A percentile compares a stretch with the other conserved stretches of the same genome.
Conservation (phyloP, 2,113 vertebrate genomes). For the Tragulus kanchil region DNA sequence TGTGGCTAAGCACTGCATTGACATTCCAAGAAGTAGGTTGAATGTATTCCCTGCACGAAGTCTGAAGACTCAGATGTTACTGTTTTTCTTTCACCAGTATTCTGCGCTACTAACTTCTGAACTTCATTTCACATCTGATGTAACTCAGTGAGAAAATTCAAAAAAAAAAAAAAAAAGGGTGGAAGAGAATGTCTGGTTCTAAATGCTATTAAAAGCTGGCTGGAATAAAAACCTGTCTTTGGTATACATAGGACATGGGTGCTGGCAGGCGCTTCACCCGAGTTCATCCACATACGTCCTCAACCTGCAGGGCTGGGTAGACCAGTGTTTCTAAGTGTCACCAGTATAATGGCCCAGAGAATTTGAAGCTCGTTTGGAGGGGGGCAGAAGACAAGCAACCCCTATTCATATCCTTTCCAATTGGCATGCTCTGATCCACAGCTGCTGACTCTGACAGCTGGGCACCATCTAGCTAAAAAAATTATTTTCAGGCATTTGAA, state of each 20-base stretch:
- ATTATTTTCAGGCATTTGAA: constrained; percentile 46
- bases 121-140: constrained; percentile 78
- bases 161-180: background rate
- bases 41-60: constrained; percentile 67
- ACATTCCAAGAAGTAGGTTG: constrained; percentile 83
- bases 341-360: background rate
- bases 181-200: constrained; percentile 8
- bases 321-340: background rate
- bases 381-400: background rate
- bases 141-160: constrained; percentile 81
- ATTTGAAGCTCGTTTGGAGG: background rate
- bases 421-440: background rate
- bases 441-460: background rate
- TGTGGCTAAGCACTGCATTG: constrained; percentile 82
- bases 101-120: constrained; percentile 68
- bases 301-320: background rate
- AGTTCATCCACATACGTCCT: background rate
- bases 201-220: constrained; percentile 26
- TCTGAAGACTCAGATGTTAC: constrained; percentile 5
- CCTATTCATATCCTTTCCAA: background rate
- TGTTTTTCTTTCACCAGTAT: constrained; percentile 45
- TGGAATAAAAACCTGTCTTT: background rate
- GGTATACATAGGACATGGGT: background rate
- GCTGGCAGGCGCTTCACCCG: background rate
- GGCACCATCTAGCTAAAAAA: background rate